Evolutionary conservation across 2,113 vertebrate genomes (phyloP).

Genomic region (Syrmaticus mikado): DNA sequence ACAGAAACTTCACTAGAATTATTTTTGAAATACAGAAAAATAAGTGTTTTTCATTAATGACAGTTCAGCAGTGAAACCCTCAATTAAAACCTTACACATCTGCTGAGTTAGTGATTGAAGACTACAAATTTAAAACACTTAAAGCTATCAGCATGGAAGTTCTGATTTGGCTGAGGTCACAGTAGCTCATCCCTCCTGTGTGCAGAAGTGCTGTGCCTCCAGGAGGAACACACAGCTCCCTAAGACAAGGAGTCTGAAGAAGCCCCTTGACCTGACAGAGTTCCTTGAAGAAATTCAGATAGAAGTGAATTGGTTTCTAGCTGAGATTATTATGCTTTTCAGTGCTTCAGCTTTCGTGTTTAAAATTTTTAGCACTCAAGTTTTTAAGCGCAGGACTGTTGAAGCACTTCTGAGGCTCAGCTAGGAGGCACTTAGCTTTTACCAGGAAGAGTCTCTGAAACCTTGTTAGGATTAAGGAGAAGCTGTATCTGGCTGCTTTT

Average conservation of each 20-base stretch:
- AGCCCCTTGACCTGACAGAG: fast-evolving
- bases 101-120: neutral
- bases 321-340: constrained; percentile 20
- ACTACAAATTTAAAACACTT: neutral
- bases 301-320: constrained; percentile 23
- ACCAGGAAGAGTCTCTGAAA: neutral
- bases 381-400: neutral
- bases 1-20: neutral
- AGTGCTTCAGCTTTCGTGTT: neutral
- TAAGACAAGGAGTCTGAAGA: neutral
- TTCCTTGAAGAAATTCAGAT: neutral
- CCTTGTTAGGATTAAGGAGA: neutral
- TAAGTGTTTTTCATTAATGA: neutral
- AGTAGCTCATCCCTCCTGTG: neutral
- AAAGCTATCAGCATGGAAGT: neutral
- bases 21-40: neutral
- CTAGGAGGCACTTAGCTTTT: constrained; percentile 28
- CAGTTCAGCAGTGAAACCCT: neutral
- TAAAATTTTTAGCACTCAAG: constrained; percentile 11
- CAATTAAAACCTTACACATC: neutral
- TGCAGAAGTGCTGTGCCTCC: neutral
- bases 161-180: neutral
- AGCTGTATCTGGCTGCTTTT: neutral
- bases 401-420: neutral
- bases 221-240: neutral